Evolutionary conservation across 2,888 invertebrate genomes (phyloP).

Genomic region (Molorchus minor): DNA sequence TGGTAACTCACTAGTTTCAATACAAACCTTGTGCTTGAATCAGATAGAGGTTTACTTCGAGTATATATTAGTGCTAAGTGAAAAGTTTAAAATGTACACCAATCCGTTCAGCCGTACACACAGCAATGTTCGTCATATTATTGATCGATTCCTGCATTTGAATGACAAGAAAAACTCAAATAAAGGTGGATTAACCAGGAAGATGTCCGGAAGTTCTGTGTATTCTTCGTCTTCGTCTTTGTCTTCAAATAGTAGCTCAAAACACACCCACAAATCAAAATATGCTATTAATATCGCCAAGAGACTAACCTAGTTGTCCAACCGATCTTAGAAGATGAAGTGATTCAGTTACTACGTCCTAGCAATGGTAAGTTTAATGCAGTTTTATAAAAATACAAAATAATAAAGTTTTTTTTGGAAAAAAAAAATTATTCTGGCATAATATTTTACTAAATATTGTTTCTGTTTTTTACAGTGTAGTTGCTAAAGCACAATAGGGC

Average conservation of each 20-base stretch:
- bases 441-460: no score
- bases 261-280: constrained; percentile 23
- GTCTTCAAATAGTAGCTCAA: constrained; percentile 28
- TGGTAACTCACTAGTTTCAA: not conserved
- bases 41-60: constrained; percentile 5
- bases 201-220: constrained; percentile 36
- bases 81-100: constrained; percentile 68
- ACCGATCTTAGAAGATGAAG: no score
- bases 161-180: constrained; percentile 38
- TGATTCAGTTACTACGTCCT: no score
- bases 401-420: no score
- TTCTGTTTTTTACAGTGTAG: no score
- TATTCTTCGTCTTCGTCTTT: constrained; percentile 35
- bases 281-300: constrained; percentile 29
- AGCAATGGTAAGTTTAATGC: no score
- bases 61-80: constrained; percentile 4
- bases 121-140: constrained; percentile 71
- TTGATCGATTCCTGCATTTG: constrained; percentile 70
- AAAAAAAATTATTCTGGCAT: no score
- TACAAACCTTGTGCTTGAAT: constrained; percentile 10
- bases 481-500: no score
- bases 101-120: constrained; percentile 78
- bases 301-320: constrained; percentile 15
- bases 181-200: constrained; percentile 38
- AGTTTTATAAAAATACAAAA: no score